A percentile compares a stretch with the other conserved stretches of the same genome.
Evolutionary conservation across 2,888 invertebrate species (phyloP).

Genomic region (Napeogenes inachia): DNA sequence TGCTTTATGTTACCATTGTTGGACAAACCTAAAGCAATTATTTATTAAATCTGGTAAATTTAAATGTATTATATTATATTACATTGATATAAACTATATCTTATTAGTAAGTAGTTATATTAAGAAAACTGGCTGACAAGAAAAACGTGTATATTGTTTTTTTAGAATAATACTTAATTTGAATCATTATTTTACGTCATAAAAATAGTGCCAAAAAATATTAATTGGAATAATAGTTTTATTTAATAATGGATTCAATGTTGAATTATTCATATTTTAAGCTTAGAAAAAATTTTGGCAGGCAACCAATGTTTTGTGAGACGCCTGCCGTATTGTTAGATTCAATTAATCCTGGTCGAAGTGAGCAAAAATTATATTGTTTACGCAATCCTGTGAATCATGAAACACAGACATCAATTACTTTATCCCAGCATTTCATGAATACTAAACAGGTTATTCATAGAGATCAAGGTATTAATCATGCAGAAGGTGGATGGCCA

Average conservation of each 20-base stretch:
- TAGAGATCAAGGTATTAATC: constrained; percentile 77
- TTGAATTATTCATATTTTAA: constrained; percentile 53
- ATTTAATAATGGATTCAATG: constrained; percentile 22
- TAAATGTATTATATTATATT: too few species aligned
- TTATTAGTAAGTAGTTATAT: too few species aligned
- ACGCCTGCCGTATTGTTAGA: constrained; percentile 46
- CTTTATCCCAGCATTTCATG: constrained; percentile 56
- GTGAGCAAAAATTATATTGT: constrained; percentile 51
- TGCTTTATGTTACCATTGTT: too few species aligned
- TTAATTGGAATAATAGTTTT: neutral
- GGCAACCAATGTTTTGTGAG: constrained; percentile 61
- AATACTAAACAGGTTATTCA: constrained; percentile 78
- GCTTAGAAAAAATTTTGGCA: constrained; percentile 62
- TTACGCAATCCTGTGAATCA: constrained; percentile 66
- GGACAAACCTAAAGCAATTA: too few species aligned
- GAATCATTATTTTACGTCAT: too few species aligned
- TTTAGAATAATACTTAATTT: too few species aligned
- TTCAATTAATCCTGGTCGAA: constrained; percentile 46
- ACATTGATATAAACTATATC: too few species aligned
- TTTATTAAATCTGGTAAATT: too few species aligned
- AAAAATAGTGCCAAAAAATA: too few species aligned
- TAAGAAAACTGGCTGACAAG: too few species aligned
- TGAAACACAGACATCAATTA: constrained; percentile 52
- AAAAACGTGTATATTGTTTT: too few species aligned
- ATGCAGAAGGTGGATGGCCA: constrained; percentile 89